These are phyloP conservation scores for Andrena trimmerana DNA, from an alignment of 2,888 invertebrate species.

Conservation along the genomic window DNA sequence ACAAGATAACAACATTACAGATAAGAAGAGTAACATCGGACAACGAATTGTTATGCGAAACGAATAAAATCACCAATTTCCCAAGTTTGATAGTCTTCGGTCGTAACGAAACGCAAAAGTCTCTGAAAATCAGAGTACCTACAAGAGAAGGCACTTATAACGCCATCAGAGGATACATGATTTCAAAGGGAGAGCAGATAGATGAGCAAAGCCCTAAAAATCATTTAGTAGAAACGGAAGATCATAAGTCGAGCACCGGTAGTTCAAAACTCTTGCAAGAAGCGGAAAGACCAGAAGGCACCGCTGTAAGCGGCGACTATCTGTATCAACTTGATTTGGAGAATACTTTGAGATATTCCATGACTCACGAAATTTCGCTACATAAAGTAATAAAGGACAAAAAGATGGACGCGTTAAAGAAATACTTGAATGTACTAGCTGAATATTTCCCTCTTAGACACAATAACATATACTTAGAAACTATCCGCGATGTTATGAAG, in stretches of 20 bases:
- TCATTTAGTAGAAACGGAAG: conserved; percentile 4
- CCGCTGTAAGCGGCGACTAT: conserved; percentile 86
- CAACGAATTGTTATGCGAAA: conserved; percentile 86
- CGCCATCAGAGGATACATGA: conserved; percentile 87
- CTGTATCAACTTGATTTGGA: conserved; percentile 96
- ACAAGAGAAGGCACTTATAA: conserved; percentile 85
- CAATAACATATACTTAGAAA: conserved; percentile 85
- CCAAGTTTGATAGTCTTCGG: conserved; percentile 87
- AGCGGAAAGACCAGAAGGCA: conserved; percentile 72
- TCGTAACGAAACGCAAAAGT: conserved; percentile 83
- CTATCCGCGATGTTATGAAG: conserved; percentile 87
- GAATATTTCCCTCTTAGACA: conserved; percentile 92
- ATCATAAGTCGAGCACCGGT: conserved; percentile 5
- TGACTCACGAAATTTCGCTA: conserved; percentile 93
- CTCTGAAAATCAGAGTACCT: conserved; percentile 84
- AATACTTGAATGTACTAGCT: conserved; percentile 90
- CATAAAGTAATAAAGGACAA: conserved; percentile 90
- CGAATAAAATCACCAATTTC: conserved; percentile 85
- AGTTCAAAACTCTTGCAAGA: conserved; percentile 44
- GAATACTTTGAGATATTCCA: conserved; percentile 92
- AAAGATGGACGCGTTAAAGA: conserved; percentile 90
- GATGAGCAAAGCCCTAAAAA: conserved; percentile 37
- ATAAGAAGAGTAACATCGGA: conserved; percentile 87
- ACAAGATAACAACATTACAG: conserved; percentile 86
- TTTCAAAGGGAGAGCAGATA: conserved; percentile 71